Base-by-base conservation (phyloP, 2,113 vertebrate genomes). In the Andinoacara biseriatus region DNA sequence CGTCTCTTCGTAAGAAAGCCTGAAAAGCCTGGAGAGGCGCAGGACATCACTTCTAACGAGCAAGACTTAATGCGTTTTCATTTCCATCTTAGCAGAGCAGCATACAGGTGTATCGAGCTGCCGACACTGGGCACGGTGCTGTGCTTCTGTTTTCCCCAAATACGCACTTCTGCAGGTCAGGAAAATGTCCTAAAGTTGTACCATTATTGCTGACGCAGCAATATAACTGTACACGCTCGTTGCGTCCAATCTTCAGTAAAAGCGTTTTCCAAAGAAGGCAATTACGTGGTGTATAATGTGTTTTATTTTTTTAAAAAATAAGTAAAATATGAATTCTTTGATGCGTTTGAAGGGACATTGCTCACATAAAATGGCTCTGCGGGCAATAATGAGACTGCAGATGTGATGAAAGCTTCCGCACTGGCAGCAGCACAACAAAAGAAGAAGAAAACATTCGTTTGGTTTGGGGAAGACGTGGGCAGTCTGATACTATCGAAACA, bases 371-470 rank as follows among this genome's bases (percentile, higher is more conserved):
- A 82, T 33, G 76, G 72, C 63, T 88, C 74, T 63, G 76, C 56
- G 79, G 82, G 82, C 24, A 84, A 83, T 91, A 88, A 90, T 90
- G 91, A 88, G 74, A 74, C 87, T 92, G 91, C 90, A 86, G 92
- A 84, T 88, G 84, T 75, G 58, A 62, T 67, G 85, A 85, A 88
- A 56, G 33, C 65, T 78, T 78, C 54, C 74, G 80, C 87, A 76
- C 77, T 61, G 78, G 67, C 76, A 72, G 72, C 46, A 78, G 78
- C 76, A 67, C 59, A n/a, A 58, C 29, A 9, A n/a, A 40, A 49
- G 61, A 33, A 49, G 54, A 33, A 18, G 65, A 69, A 69, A 49
- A 52, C 65, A 29, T 69, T 31, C 26, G 11, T 49, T 49, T 49
- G 65, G 24, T 52, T 69, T 69, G 49, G 43, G 15, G 24, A 69